Percentiles rank a stretch among this genome's conserved stretches.
phyloP scores from a whole-genome alignment of 2,888 invertebrate genomes.

The Melieria picta region DNA sequence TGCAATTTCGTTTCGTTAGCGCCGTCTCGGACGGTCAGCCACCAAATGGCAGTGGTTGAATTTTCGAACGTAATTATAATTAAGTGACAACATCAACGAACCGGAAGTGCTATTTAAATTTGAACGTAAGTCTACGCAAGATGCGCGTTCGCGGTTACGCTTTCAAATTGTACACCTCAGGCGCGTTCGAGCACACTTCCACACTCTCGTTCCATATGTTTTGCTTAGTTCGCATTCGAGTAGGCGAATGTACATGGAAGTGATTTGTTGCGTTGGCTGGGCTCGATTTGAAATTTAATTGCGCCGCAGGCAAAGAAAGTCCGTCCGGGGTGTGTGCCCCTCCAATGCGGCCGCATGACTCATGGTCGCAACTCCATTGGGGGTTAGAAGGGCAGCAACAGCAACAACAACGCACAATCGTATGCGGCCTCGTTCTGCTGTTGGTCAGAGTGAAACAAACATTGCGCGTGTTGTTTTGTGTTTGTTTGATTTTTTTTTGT shows the following conservation, averaged over 20 bases:
- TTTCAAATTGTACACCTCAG: too few relatives aligned
- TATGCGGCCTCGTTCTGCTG: background rate
- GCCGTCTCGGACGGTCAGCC: too few relatives aligned
- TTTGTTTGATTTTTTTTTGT: background rate
- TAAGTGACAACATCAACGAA: background rate
- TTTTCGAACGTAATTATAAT: background rate
- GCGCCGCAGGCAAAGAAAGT: constrained; percentile 8
- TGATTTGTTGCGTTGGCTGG: too few relatives aligned
- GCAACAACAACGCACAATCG: background rate
- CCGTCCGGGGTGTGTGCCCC: background rate
- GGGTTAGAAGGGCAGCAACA: constrained; percentile 15
- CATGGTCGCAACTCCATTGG: constrained; percentile 18
- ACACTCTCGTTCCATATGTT: too few relatives aligned
- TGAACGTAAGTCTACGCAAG: too few relatives aligned
- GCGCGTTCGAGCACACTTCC: too few relatives aligned
- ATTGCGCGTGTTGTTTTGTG: background rate
- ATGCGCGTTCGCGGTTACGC: too few relatives aligned
- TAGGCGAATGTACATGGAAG: too few relatives aligned
- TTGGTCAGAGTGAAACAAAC: background rate
- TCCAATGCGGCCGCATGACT: constrained; percentile 3
- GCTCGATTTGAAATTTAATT: constrained; percentile 13
- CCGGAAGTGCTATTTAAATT: background rate
- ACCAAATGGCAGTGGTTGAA: too few relatives aligned
- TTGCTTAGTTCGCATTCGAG: too few relatives aligned
- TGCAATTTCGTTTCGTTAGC: too few relatives aligned